Conservation (phyloP, 2,888 invertebrate genomes). For the Aleiodes leptofemur region DNA sequence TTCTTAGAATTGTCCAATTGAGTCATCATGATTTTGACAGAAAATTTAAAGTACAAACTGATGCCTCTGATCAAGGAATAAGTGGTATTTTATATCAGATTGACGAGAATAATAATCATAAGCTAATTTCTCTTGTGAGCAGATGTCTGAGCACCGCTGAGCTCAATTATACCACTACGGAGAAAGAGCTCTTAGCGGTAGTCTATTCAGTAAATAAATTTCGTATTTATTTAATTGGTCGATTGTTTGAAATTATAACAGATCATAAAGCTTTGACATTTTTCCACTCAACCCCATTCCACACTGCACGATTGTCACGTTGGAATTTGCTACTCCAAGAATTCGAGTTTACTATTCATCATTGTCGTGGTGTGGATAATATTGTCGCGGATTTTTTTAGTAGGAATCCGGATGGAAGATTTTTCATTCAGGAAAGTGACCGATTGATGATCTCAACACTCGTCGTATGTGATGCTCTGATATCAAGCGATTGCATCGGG, state of each 20-base stretch:
- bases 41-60: constrained; percentile 24
- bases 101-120: constrained; percentile 14
- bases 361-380: constrained; percentile 58
- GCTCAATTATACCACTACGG: constrained; percentile 53
- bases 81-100: constrained; percentile 48
- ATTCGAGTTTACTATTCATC: constrained; percentile 54
- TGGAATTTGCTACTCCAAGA: constrained; percentile 59
- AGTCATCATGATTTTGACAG: not conserved
- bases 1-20: not conserved
- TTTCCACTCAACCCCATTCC: constrained; percentile 56
- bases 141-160: constrained; percentile 52
- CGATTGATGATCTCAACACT: not conserved
- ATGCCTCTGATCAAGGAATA: constrained; percentile 42
- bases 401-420: constrained; percentile 40
- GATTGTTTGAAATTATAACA: constrained; percentile 53
- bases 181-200: constrained; percentile 58
- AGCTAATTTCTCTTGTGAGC: constrained; percentile 55
- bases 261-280: constrained; percentile 60
- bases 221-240: constrained; percentile 57
- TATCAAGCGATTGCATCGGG: not conserved
- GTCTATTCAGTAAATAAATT: constrained; percentile 57
- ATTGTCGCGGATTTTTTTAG: constrained; percentile 58
- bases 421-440: not conserved
- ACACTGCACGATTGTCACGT: constrained; percentile 54
- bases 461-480: not conserved